A percentile compares a stretch with the other conserved stretches of the same genome.
phyloP scores from a whole-genome alignment of 2,888 invertebrate genomes.

The Polydrusus tereticollis region DNA sequence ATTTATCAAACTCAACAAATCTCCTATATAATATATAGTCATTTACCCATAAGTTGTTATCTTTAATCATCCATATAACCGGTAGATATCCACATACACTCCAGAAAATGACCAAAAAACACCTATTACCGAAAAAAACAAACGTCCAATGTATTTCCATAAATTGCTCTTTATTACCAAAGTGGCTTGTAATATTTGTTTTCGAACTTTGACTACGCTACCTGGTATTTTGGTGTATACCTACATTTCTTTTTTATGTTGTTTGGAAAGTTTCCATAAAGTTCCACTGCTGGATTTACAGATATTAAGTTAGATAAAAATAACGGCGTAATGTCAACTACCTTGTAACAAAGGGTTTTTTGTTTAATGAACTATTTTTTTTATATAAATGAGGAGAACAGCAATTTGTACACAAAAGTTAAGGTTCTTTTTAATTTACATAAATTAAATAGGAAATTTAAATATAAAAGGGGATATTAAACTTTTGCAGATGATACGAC shows the following conservation, averaged over 20 bases:
- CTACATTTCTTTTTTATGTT: neutral
- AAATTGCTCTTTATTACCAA: constrained; percentile 6
- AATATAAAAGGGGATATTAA: too few species aligned
- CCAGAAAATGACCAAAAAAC: neutral
- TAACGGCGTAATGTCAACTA: too few species aligned
- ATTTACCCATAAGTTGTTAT: neutral
- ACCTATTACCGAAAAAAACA: constrained; percentile 1
- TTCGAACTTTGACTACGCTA: constrained; percentile 4
- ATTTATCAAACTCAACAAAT: constrained; percentile 2
- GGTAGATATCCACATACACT: neutral
- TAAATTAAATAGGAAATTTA: too few species aligned
- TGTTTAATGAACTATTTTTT: too few species aligned
- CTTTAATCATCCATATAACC: neutral
- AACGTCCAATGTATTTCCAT: neutral
- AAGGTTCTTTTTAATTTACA: too few species aligned
- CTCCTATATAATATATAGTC: neutral
- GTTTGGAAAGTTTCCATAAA: neutral
- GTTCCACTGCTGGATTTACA: neutral
- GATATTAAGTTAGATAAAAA: too few species aligned
- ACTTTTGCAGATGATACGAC: too few species aligned
- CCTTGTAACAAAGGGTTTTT: too few species aligned
- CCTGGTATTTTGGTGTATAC: too few species aligned
- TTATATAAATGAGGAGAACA: too few species aligned
- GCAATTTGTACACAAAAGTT: too few species aligned
- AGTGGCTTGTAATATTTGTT: constrained; percentile 1